Evolutionary conservation across 2,888 invertebrate genomes (phyloP).

Genomic region (Ectropis crepuscularia): DNA sequence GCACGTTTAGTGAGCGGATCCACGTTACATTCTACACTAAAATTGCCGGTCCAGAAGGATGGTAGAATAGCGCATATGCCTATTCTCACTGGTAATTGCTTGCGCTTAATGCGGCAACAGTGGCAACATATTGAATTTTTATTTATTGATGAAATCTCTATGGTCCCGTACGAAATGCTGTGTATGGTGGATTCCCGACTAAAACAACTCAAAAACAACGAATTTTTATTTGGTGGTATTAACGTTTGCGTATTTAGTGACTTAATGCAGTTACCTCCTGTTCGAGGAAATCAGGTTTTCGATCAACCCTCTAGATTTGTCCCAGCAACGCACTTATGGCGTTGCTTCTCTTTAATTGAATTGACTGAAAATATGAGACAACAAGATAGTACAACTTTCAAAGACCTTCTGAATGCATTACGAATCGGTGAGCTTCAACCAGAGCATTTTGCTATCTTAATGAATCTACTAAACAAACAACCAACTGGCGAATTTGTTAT

Average conservation of each 20-base stretch:
- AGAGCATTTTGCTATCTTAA: not conserved
- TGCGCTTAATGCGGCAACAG: not conserved
- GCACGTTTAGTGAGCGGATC: not conserved
- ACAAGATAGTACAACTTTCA: not conserved
- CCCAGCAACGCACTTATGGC: not conserved
- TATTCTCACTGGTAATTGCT: slow-evolving; percentile 1
- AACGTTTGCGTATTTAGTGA: not conserved
- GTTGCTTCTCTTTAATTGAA: slow-evolving; percentile 1
- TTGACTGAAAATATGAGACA: slow-evolving; percentile 3
- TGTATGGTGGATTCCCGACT: slow-evolving; percentile 1
- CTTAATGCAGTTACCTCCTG: slow-evolving; percentile 2
- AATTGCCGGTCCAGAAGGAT: not conserved
- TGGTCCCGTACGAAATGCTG: not conserved
- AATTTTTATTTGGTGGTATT: not conserved
- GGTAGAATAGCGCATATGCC: not conserved
- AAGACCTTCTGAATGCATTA: slow-evolving; percentile 4
- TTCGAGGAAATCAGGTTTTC: not conserved
- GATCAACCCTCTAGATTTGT: not conserved
- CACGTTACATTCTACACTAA: not conserved
- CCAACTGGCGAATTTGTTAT: not conserved
- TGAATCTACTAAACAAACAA: not conserved
- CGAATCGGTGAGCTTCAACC: not conserved
- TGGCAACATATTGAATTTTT: slow-evolving; percentile 1
- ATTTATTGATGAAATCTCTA: not conserved
- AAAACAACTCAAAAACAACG: not conserved